Evolutionary conservation across 2,888 invertebrate species (phyloP).

Genomic region (Koerneria pararmatus): DNA sequence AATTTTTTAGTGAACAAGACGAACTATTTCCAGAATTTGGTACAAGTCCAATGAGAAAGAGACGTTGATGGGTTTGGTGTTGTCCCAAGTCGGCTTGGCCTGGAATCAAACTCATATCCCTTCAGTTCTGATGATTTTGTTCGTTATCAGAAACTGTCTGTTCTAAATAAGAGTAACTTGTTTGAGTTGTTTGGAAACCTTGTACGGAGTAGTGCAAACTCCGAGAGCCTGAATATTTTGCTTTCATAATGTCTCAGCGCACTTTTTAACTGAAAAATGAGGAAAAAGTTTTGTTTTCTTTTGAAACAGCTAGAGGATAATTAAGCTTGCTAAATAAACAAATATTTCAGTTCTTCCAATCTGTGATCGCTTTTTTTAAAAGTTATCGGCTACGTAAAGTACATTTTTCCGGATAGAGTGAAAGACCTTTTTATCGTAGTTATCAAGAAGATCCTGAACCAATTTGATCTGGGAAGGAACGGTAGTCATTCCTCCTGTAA

Average conservation of each 20-base stretch:
- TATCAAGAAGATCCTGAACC: constrained; percentile 42
- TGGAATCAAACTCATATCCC: constrained; percentile 12
- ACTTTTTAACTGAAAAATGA: too few relatives aligned
- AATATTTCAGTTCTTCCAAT: too few relatives aligned
- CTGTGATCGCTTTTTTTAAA: too few relatives aligned
- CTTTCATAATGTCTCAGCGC: too few relatives aligned
- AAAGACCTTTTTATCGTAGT: constrained; percentile 45
- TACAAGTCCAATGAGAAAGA: constrained; percentile 58
- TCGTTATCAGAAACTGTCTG: too few relatives aligned
- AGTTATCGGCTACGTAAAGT: too few relatives aligned
- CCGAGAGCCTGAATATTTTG: too few relatives aligned
- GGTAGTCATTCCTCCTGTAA: constrained; percentile 17
- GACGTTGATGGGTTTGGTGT: constrained; percentile 53
- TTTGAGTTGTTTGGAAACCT: background rate
- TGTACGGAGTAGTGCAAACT: too few relatives aligned
- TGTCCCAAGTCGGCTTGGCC: constrained; percentile 58
- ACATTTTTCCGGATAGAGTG: too few relatives aligned
- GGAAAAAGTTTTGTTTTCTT: too few relatives aligned
- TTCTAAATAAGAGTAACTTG: background rate
- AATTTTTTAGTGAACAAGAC: constrained; percentile 18
- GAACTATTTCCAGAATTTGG: constrained; percentile 56
- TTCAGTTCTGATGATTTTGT: background rate
- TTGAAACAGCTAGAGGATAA: too few relatives aligned
- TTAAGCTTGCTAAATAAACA: too few relatives aligned
- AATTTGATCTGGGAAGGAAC: constrained; percentile 38